phyloP scores from a whole-genome alignment of 2,888 invertebrate species.

The Spodoptera littoralis region DNA sequence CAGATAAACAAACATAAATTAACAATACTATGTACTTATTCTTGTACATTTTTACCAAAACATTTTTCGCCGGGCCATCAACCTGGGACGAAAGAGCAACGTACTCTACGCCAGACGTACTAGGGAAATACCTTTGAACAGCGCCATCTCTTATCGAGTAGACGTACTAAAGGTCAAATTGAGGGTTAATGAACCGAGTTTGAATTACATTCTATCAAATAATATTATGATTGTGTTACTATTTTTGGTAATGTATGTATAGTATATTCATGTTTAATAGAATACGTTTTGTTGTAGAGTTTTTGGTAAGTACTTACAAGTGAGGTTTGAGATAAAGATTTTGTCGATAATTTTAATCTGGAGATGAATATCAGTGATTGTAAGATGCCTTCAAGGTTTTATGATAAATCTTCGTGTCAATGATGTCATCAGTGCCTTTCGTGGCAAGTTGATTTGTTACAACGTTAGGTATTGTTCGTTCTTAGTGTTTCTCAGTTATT shows the following conservation, averaged over 20 bases:
- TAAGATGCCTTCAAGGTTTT: neutral
- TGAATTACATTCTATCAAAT: constrained; percentile 57
- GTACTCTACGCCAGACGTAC: constrained; percentile 67
- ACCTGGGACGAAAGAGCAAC: constrained; percentile 73
- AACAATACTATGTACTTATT: constrained; percentile 38
- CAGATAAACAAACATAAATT: constrained; percentile 46
- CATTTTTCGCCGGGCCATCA: constrained; percentile 65
- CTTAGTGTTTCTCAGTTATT: too few species aligned
- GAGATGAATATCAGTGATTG: constrained; percentile 1
- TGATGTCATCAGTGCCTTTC: neutral
- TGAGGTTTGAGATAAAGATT: neutral
- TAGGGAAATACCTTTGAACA: constrained; percentile 61
- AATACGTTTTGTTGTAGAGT: too few species aligned
- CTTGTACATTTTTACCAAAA: constrained; percentile 49
- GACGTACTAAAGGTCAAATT: constrained; percentile 65
- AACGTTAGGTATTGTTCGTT: too few species aligned
- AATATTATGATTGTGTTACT: constrained; percentile 54
- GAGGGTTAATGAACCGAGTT: constrained; percentile 61
- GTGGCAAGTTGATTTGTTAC: too few species aligned
- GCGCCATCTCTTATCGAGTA: constrained; percentile 68
- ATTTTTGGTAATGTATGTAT: constrained; percentile 62
- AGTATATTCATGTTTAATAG: constrained; percentile 7
- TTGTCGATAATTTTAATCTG: constrained; percentile 5
- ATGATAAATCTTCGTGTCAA: neutral
- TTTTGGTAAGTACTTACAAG: too few species aligned